phyloP scores from a whole-genome alignment of 2,113 vertebrate genomes.

The Rynchops niger region DNA sequence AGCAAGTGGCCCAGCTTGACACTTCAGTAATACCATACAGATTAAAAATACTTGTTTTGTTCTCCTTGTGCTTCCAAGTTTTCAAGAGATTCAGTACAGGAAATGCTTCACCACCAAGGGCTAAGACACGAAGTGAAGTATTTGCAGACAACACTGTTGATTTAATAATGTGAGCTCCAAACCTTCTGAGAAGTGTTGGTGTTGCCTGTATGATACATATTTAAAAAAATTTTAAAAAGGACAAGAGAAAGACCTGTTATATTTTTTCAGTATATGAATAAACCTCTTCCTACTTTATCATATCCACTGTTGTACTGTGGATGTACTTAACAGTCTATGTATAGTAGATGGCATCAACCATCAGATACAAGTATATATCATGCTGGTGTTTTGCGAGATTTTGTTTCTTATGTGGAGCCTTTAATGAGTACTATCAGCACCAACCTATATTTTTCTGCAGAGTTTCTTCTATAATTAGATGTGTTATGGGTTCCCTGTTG shows the following conservation, averaged over 20 bases:
- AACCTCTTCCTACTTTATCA: neutral
- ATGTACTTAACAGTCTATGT: accelerated
- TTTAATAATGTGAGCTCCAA: conserved; percentile 79
- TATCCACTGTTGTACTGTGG: neutral
- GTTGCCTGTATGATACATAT: conserved; percentile 80
- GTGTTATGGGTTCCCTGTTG: neutral
- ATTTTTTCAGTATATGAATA: neutral
- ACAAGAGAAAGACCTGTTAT: neutral
- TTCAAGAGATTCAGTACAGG: conserved; percentile 77
- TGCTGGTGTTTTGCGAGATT: neutral
- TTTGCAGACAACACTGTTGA: conserved; percentile 78
- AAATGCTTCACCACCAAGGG: conserved; percentile 91
- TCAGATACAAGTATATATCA: neutral
- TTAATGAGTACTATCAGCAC: neutral
- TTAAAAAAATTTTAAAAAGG: neutral
- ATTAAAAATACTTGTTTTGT: conserved; percentile 88
- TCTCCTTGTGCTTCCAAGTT: conserved; percentile 86
- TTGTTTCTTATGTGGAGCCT: neutral
- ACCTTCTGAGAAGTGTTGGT: conserved; percentile 86
- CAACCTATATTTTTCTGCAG: neutral
- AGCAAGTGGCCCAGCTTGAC: conserved; percentile 92
- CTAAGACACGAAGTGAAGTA: conserved; percentile 87
- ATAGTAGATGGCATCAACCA: neutral
- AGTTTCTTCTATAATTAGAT: neutral
- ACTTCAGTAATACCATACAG: conserved; percentile 96